phyloP scores from a whole-genome alignment of 2,797 vertebrate genomes.

The Anas flavirostris region DNA sequence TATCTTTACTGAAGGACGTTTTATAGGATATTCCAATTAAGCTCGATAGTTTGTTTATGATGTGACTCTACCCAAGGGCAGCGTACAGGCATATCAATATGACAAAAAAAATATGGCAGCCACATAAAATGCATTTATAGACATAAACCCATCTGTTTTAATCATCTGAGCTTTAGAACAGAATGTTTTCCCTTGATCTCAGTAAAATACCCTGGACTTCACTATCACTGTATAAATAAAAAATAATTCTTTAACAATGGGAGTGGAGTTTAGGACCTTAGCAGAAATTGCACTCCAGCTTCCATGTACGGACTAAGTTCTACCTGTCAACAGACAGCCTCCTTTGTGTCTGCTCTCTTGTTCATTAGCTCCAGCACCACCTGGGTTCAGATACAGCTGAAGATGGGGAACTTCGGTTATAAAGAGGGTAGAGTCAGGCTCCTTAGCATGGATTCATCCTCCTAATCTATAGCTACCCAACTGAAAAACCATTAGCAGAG shows the following conservation, averaged over 20 bases:
- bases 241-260: slow-evolving; percentile 14
- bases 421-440: neutral
- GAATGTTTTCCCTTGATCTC: slow-evolving; percentile 52
- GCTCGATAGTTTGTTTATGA: slow-evolving; percentile 32
- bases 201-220: slow-evolving; percentile 32
- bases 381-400: neutral
- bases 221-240: slow-evolving; percentile 28
- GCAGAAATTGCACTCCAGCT: neutral
- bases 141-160: slow-evolving; percentile 60
- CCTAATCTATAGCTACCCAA: neutral
- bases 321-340: neutral
- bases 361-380: neutral
- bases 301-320: neutral
- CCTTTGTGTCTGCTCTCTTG: neutral
- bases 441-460: neutral
- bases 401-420: neutral
- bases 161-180: slow-evolving; percentile 43
- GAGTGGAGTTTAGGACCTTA: neutral
- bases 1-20: slow-evolving; percentile 31
- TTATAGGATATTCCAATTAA: slow-evolving; percentile 15
- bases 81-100: neutral
- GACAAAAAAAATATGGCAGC: slow-evolving; percentile 38
- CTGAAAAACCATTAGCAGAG: neutral
- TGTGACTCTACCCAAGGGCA: slow-evolving; percentile 17
- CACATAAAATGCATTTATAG: slow-evolving; percentile 30